Base-by-base conservation (phyloP, 1,140 invertebrate species). In the Drosophila repleta region DNA sequence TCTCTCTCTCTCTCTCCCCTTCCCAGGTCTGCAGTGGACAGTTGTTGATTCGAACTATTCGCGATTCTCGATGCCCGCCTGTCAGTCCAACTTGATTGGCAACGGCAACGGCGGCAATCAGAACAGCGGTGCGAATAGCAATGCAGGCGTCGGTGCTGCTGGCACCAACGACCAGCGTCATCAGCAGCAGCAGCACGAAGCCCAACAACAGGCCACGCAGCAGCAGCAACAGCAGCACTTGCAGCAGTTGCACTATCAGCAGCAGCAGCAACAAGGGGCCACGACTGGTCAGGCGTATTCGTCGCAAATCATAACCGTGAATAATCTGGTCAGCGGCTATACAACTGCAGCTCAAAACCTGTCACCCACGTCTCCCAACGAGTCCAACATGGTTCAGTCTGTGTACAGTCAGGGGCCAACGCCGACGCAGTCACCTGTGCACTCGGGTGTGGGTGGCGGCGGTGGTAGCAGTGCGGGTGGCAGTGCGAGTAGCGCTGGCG, bases 21-120 rank as follows among this genome's bases (percentile, higher is more conserved):
- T 94, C 93, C 91, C 93, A 95, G 94, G 94, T 93, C 93, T 94
- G 92, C 94, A 94, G 93, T 95, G 94, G 94, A 94, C 94, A 91
- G 93, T 95, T 92, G 93, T 95, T 93, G 94, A 95, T 92, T 93
- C 94, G 90, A 93, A 93, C 91, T 94, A 94, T 92, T 93, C 94
- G 88, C 93, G 93, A 92, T 94, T 94, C 92, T 93, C 93, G 91
- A 91, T 93, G 92, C 93, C 93, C 82, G 92, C 93, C 85, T 93
- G 93, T 92, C 93, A 93, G 92, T 91, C 93, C 80, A 93, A 93
- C 93, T 81, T 90, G 72, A 83, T 91, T 76, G 90, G 90, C 61
- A 90, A 91, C 83, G 92, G 93, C 88, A 92, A 93, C 74, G 91
- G 93, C 21, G 66, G 92, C 89, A 79, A 92, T 92, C 87, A 83